Evolutionary conservation across 2,797 vertebrate species (phyloP).

Genomic region (Cynodonichthys magdalenae): DNA sequence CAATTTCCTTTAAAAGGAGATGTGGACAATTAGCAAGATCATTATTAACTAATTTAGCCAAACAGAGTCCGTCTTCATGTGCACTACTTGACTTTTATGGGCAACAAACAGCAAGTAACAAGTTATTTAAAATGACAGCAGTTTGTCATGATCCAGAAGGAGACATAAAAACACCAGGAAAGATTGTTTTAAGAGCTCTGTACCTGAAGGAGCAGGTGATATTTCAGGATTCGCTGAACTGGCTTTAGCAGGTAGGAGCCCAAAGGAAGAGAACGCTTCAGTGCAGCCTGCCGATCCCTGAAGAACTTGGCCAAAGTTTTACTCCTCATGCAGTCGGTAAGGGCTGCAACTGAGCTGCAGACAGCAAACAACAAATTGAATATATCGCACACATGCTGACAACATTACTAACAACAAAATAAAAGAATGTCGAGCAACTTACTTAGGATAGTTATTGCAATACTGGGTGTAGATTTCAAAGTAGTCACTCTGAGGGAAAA

Average conservation of each 20-base stretch:
- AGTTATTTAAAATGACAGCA: not conserved
- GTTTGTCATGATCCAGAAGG: not conserved
- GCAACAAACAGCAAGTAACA: not conserved
- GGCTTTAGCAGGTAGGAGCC: constrained; percentile 96
- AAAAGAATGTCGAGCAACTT: constrained; percentile 59
- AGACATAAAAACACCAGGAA: not conserved
- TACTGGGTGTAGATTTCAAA: constrained; percentile 99
- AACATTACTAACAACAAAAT: not conserved
- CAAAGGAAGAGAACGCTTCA: constrained; percentile 89
- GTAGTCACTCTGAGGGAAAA: constrained; percentile 88
- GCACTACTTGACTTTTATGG: not conserved
- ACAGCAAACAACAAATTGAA: not conserved
- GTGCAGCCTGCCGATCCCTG: constrained; percentile 88
- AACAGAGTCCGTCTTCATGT: not conserved
- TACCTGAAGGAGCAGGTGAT: constrained; percentile 97
- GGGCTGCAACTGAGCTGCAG: constrained; percentile 89
- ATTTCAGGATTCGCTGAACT: constrained; percentile 97
- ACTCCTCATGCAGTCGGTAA: constrained; percentile 94
- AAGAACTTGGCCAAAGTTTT: constrained; percentile 93
- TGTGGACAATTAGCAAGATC: not conserved
- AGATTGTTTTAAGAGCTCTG: not conserved
- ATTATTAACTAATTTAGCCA: not conserved
- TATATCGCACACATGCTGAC: not conserved
- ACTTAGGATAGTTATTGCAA: constrained; percentile 99
- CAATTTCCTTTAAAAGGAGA: constrained; percentile 86